Percentiles rank a stretch among this genome's conserved stretches.
Conservation (phyloP, 2,888 invertebrate species). For the Gortyna flavago region DNA sequence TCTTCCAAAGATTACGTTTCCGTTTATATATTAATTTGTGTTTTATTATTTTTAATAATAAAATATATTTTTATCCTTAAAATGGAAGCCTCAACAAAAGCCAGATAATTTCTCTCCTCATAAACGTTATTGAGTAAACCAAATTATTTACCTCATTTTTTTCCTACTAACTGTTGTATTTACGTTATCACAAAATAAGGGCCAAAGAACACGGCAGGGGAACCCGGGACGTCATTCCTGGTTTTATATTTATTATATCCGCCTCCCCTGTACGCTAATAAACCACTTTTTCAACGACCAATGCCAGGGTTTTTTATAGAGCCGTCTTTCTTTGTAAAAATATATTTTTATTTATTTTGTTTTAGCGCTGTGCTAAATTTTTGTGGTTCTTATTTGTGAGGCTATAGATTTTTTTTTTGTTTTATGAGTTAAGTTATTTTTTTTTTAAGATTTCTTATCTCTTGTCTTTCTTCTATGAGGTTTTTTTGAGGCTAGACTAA, state of each 20-base stretch:
- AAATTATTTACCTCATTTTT: constrained; percentile 63
- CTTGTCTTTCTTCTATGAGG: not conserved
- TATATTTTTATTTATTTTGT: constrained; percentile 62
- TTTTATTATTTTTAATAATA: not conserved
- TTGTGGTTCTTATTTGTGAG: constrained; percentile 54
- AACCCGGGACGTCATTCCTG: constrained; percentile 63
- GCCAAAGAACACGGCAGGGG: constrained; percentile 56
- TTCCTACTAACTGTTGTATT: constrained; percentile 66
- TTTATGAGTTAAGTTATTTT: constrained; percentile 32
- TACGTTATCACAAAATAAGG: constrained; percentile 67
- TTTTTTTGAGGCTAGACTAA: not conserved
- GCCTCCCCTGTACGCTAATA: constrained; percentile 74
- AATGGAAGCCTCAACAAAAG: constrained; percentile 13
- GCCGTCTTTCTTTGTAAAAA: constrained; percentile 58
- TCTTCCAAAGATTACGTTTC: not conserved
- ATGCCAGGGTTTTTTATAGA: constrained; percentile 68
- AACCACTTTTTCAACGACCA: constrained; percentile 74
- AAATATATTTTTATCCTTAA: not conserved
- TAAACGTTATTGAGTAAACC: constrained; percentile 57
- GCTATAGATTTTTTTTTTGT: constrained; percentile 28
- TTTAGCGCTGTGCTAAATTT: constrained; percentile 55
- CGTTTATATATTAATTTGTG: too few relatives aligned
- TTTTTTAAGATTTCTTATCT: not conserved
- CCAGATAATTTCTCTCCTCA: constrained; percentile 37
- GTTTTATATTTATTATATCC: constrained; percentile 76